These are phyloP conservation scores for Synaphobranchus kaupii DNA, from an alignment of 2,797 vertebrate species.

Conservation along the genomic window DNA sequence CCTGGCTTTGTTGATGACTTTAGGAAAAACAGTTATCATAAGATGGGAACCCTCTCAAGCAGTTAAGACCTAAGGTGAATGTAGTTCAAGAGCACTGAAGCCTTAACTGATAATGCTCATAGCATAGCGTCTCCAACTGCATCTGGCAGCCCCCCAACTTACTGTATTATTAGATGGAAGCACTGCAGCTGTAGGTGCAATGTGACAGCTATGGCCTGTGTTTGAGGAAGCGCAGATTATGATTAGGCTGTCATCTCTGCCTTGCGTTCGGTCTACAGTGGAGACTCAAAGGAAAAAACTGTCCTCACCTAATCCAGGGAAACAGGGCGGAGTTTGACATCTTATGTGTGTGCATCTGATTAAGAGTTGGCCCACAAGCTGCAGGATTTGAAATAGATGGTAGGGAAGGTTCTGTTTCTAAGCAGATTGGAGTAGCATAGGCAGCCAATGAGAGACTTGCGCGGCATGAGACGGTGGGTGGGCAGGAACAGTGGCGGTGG, in stretches of 20 bases:
- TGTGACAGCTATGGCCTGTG: not conserved
- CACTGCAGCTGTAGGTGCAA: constrained; percentile 6
- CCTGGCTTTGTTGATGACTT: too few relatives aligned
- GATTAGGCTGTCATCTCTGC: constrained; percentile 17
- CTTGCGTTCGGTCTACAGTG: not conserved
- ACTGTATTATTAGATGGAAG: constrained; percentile 12
- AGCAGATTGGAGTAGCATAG: constrained; percentile 20
- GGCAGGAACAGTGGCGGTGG: constrained; percentile 22
- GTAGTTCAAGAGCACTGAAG: not conserved
- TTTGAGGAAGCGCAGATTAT: constrained; percentile 5
- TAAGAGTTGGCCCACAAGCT: constrained; percentile 26
- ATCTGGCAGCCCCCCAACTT: not conserved
- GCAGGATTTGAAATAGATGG: constrained; percentile 14
- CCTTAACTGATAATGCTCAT: not conserved
- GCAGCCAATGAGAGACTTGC: constrained; percentile 30
- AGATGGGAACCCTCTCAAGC: not conserved
- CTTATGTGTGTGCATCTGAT: constrained; percentile 2
- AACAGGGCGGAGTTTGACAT: constrained; percentile 9
- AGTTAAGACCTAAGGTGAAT: not conserved
- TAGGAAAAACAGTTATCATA: not conserved
- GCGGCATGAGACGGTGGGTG: constrained; percentile 27
- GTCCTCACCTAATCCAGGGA: not conserved
- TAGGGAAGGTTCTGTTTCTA: constrained; percentile 33
- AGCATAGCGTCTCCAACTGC: constrained; percentile 1
- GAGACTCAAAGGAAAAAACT: not conserved